Conservation (phyloP, 1,140 invertebrate species). For the Caerostris darwini region DNA sequence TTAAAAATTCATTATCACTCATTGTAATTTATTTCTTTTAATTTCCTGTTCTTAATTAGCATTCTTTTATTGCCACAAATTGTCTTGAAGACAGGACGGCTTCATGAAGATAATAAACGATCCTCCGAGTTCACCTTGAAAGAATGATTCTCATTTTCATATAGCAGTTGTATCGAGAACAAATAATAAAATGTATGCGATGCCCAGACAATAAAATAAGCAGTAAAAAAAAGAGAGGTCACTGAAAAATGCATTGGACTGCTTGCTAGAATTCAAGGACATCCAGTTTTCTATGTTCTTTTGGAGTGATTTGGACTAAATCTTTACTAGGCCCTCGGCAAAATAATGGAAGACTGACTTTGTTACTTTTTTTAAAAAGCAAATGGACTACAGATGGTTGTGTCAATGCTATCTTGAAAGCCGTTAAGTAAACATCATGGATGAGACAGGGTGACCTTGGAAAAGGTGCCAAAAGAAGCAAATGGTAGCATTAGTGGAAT, state of each 20-base stretch:
- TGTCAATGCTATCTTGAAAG: too few species aligned
- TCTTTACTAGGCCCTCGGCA: too few species aligned
- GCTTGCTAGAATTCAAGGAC: background rate
- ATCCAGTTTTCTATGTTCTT: background rate
- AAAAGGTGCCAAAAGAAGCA: background rate
- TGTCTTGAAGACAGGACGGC: background rate
- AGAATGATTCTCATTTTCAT: background rate
- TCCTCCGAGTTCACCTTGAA: background rate
- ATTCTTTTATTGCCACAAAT: background rate
- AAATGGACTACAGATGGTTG: too few species aligned
- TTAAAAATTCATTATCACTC: background rate
- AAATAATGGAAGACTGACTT: background rate
- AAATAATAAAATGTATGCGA: background rate
- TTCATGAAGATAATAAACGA: background rate
- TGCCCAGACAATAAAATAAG: background rate
- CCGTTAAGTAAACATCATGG: background rate
- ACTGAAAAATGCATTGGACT: background rate
- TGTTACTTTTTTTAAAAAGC: too few species aligned
- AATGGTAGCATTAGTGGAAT: too few species aligned
- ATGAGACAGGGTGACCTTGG: background rate
- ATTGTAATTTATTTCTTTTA: background rate
- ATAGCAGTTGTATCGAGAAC: background rate
- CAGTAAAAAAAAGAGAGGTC: background rate
- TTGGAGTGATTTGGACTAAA: background rate
- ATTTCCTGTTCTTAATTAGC: background rate